These are phyloP conservation scores for Drosophila parvula DNA, from an alignment of 1,140 invertebrate species.

Conservation along the genomic window DNA sequence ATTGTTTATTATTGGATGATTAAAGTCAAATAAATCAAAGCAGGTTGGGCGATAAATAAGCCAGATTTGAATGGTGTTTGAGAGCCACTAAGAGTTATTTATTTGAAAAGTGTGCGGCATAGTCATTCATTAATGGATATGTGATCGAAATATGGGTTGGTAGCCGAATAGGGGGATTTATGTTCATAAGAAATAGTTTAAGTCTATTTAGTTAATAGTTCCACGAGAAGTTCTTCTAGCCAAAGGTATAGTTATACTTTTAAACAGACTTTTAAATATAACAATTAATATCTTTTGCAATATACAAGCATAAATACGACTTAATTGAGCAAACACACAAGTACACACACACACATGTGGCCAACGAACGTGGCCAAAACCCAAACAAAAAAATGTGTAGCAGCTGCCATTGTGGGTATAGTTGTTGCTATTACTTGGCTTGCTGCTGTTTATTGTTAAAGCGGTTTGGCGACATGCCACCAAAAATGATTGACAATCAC, in stretches of 20 bases:
- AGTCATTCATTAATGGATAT: background rate
- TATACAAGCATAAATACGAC: constrained; percentile 21
- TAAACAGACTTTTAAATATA: background rate
- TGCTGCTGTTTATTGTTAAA: constrained; percentile 65
- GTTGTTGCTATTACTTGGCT: background rate
- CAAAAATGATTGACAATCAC: constrained; percentile 82
- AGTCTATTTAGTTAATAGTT: background rate
- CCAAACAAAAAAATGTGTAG: constrained; percentile 58
- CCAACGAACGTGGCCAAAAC: constrained; percentile 38
- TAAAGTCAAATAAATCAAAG: constrained; percentile 53
- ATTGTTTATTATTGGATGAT: constrained; percentile 56
- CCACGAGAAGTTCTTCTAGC: background rate
- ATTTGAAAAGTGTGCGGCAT: constrained; percentile 9
- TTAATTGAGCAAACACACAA: constrained; percentile 59
- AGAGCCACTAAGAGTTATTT: constrained; percentile 14
- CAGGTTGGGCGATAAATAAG: constrained; percentile 29
- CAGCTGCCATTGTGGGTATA: constrained; percentile 59
- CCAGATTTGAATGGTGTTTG: constrained; percentile 9
- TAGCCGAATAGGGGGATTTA: no score
- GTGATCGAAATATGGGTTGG: background rate
- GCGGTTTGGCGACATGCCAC: constrained; percentile 78
- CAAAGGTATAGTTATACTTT: background rate
- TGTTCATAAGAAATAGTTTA: background rate
- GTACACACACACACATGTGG: constrained; percentile 25
- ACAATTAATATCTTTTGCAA: constrained; percentile 15